Base-by-base conservation (phyloP, 2,113 vertebrate genomes). In the Centrocercus urophasianus region DNA sequence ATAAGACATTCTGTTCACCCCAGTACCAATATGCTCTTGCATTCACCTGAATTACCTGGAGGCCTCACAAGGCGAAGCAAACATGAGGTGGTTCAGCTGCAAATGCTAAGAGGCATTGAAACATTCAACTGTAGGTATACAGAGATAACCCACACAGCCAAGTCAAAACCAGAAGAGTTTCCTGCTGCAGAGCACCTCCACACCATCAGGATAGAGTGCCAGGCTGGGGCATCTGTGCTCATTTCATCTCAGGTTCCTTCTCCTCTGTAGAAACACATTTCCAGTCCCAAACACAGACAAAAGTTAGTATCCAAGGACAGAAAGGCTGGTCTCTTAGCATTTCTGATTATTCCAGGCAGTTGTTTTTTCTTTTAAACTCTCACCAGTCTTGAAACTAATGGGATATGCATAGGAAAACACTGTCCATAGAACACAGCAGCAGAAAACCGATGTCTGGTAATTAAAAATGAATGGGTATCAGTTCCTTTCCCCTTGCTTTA, bases 21-120 rank as follows among this genome's bases (percentile, higher is more conserved):
- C 8, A 30, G 25, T 30, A 28, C 28, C 12, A 20, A 11, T 7
- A 20, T 38, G 25, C 18, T 52, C 34, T 27, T 30, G 34, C 69
- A 21, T 59, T 47, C 13, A 17, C 25, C 19, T 71, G 34, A n/a
- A 34, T 59, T 59, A 42, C 77, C 42, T 13, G 7, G 38, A 30
- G 34, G 34, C 69, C 48, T 52, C 18, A 20, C 13, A 14, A 54
- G 34, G 34, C 34, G 11, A 52, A 52, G 12, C 48, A 36, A 27
- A 71, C 34, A 45, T 22, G 42, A 45, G 30, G 65, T 30, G 36
- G 25, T 13, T 71, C 10, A 45, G 34, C 45, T 22, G 27, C 36
- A 27, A 65, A n/a, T 9, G 16, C 27, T 10, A 3, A 0, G 1
- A 40, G 30, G 8, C 40, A 42, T 2, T 0, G 1, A 52, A 16